A percentile compares a stretch with the other conserved stretches of the same genome.
Conservation (phyloP, 1,140 invertebrate genomes). For the Atopsyche davidsoni region DNA sequence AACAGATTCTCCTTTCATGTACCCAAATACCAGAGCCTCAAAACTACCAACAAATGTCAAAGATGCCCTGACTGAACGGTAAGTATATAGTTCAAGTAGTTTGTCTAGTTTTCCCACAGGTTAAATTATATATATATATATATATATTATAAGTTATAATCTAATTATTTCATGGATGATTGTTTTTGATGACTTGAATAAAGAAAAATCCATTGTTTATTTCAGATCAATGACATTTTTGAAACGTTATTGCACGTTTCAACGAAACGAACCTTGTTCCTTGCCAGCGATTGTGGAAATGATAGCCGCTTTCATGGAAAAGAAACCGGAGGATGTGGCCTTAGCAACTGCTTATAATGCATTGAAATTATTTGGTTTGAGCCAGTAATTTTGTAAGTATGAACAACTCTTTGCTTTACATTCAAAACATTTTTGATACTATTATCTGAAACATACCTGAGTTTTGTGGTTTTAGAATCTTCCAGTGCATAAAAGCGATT, state of each 20-base stretch:
- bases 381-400: constrained; percentile 49
- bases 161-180: neutral
- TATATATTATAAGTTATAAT: too few relatives aligned
- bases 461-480: too few relatives aligned
- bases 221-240: constrained; percentile 56
- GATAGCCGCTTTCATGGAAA: constrained; percentile 84
- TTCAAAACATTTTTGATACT: too few relatives aligned
- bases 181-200: neutral
- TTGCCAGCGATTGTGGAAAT: constrained; percentile 89
- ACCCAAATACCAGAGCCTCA: constrained; percentile 88
- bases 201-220: neutral
- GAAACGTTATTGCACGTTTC: constrained; percentile 84
- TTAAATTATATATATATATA: too few relatives aligned
- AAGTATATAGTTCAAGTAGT: too few relatives aligned
- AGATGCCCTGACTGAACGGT: constrained; percentile 79
- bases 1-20: constrained; percentile 94
- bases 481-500: too few relatives aligned
- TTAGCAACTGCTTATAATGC: constrained; percentile 90
- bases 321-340: constrained; percentile 84
- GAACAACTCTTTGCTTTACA: too few relatives aligned
- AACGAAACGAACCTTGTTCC: constrained; percentile 92
- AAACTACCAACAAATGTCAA: constrained; percentile 84
- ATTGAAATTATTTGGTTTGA: constrained; percentile 84
- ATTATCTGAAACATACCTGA: too few relatives aligned
- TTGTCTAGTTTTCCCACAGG: too few relatives aligned